Evolutionary conservation across 2,888 invertebrate genomes (phyloP).

Genomic region (Cerastis rubricosa): DNA sequence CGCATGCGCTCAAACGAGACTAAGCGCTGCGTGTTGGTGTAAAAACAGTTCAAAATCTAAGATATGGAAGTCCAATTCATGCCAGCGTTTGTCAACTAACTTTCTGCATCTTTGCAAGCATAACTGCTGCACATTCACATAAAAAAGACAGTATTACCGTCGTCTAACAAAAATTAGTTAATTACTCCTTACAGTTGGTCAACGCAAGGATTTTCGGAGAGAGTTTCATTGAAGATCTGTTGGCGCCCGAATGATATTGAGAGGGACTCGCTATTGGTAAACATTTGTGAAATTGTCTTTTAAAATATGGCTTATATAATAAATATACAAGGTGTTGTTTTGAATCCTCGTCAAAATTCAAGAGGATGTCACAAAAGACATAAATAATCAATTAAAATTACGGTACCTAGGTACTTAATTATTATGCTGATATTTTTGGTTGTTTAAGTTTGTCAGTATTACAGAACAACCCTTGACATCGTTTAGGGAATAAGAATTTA

Average conservation of each 20-base stretch:
- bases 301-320: neutral
- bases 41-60: conserved; percentile 21
- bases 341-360: too few relatives aligned
- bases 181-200: neutral
- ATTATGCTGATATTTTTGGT: too few relatives aligned
- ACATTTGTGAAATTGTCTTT: neutral
- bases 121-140: neutral
- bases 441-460: too few relatives aligned
- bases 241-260: neutral
- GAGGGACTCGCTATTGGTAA: neutral
- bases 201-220: neutral
- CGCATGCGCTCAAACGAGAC: conserved; percentile 32
- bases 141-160: neutral
- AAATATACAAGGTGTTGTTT: too few relatives aligned
- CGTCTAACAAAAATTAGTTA: neutral
- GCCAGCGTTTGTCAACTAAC: neutral
- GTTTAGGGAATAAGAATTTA: too few relatives aligned
- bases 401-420: too few relatives aligned
- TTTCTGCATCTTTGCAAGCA: neutral
- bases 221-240: neutral
- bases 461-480: too few relatives aligned
- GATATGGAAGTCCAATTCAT: conserved; percentile 7
- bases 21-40: conserved; percentile 22
- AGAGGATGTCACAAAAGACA: too few relatives aligned
- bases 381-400: too few relatives aligned